phyloP scores from a whole-genome alignment of 1,140 invertebrate species.

The Aphidius gifuensis region DNA sequence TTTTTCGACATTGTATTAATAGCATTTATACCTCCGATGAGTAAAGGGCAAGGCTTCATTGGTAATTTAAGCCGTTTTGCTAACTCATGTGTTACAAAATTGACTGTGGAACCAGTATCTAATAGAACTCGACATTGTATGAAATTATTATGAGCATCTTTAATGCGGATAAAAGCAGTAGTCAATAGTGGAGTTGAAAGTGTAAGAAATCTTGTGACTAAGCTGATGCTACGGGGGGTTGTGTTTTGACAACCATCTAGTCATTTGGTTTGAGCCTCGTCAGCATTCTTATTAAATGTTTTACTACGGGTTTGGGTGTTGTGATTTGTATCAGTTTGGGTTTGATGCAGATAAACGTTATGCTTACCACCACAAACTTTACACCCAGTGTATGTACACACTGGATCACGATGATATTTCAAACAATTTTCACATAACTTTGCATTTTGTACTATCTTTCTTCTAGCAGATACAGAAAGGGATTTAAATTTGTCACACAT shows the following conservation, averaged over 20 bases:
- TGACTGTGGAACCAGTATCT: neutral
- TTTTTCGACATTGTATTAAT: neutral
- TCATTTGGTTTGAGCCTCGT: too few species aligned
- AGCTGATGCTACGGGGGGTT: too few species aligned
- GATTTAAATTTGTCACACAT: neutral
- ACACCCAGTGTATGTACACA: neutral
- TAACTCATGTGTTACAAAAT: slow-evolving; percentile 17
- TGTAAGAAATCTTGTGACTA: too few species aligned
- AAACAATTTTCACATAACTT: neutral
- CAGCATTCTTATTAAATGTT: too few species aligned
- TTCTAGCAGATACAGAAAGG: neutral
- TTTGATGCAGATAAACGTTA: too few species aligned
- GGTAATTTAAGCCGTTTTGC: slow-evolving; percentile 4
- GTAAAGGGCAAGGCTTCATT: neutral
- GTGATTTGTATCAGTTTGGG: too few species aligned
- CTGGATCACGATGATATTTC: neutral
- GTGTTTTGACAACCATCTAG: too few species aligned
- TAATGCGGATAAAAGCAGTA: slow-evolving; percentile 4
- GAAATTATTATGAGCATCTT: neutral
- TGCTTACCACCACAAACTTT: too few species aligned
- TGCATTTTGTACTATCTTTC: neutral
- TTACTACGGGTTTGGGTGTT: too few species aligned
- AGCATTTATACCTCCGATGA: neutral
- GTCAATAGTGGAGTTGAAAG: too few species aligned
- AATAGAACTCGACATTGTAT: slow-evolving; percentile 7